These are phyloP conservation scores for Halictus ligatus DNA, from an alignment of 2,888 invertebrate genomes.

Conservation along the genomic window DNA sequence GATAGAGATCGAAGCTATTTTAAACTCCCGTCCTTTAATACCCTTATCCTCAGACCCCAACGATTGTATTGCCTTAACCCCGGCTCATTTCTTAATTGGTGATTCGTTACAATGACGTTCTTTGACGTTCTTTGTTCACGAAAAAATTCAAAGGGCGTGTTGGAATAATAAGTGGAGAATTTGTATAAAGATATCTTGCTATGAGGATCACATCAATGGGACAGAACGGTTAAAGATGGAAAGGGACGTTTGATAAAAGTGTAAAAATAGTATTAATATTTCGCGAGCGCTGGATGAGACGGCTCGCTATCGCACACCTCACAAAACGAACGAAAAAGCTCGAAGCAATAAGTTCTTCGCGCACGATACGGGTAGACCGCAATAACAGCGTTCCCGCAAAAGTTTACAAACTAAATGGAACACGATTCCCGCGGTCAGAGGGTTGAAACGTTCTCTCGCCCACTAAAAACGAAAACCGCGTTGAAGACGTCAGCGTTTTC, in stretches of 20 bases:
- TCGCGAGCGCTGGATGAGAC: not conserved
- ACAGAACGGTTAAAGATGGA: not conserved
- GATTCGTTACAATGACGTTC: no score
- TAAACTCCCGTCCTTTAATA: no score
- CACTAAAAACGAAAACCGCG: not conserved
- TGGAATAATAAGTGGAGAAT: no score
- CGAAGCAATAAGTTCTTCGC: not conserved
- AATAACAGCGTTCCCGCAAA: slow-evolving; percentile 7
- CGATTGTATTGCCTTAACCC: no score
- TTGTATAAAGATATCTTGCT: no score
- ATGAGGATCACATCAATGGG: no score
- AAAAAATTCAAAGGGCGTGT: no score
- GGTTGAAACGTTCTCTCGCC: not conserved
- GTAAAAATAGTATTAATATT: not conserved
- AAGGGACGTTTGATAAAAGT: not conserved
- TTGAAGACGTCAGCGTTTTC: not conserved
- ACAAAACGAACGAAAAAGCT: not conserved
- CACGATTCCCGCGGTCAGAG: not conserved
- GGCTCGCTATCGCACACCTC: not conserved
- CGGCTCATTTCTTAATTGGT: no score
- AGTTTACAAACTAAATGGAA: slow-evolving; percentile 7
- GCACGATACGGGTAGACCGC: slow-evolving; percentile 2
- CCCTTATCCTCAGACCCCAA: no score
- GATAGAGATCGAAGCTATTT: no score
- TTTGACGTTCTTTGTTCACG: no score